Base-by-base conservation (phyloP, 2,113 vertebrate genomes). In the Neodontobutis hainanensis region DNA sequence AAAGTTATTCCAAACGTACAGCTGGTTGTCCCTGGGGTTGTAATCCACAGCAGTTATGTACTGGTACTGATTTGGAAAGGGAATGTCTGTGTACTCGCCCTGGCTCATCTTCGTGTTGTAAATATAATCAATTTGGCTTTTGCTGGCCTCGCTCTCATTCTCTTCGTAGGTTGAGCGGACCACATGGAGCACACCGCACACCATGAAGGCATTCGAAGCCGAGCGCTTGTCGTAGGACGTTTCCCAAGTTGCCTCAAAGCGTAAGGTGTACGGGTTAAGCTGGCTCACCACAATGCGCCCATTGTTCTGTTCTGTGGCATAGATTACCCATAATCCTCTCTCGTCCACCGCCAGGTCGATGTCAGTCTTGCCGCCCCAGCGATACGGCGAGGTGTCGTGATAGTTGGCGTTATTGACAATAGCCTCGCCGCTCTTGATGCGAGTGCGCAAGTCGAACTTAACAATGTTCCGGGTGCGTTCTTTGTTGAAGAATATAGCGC, bases 1-100 rank as follows among this genome's bases (percentile, higher is more conserved):
- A 88, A 97, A 98, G 91, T 99, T 99, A 93, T 99, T 99, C 97
- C 97, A 99, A 72, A 99, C 97, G 0, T 99, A 99, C 0, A 99
- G 92, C 75, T 98, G 97, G 89, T 99, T 99, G 88, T 99, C 97
- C 70, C 97, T 89, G 32, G 97, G 97, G 89, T 99, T 99, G 92
- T 99, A 99, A 95, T 99, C 97, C 96, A 98, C 97, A 36, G 97
- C 94, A 0, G 97, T 95, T 45, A 99, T 96, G 80, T 98, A 98
- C 89, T 99, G 97, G 89, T 99, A 96, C 91, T 96, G 95, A 90
- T 99, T 99, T 74, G 97, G 97, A 70, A 99, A 99, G 42, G 94
- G 93, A 63, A 99, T 90, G 70, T 98, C 95, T 4, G 94, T 93
- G 19, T 95, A 93, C 61, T 97, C 95, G 53, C 95, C 97, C 48